Evolutionary conservation across 2,797 vertebrate species (phyloP).

Genomic region (Enteromius afrohamiltoni): DNA sequence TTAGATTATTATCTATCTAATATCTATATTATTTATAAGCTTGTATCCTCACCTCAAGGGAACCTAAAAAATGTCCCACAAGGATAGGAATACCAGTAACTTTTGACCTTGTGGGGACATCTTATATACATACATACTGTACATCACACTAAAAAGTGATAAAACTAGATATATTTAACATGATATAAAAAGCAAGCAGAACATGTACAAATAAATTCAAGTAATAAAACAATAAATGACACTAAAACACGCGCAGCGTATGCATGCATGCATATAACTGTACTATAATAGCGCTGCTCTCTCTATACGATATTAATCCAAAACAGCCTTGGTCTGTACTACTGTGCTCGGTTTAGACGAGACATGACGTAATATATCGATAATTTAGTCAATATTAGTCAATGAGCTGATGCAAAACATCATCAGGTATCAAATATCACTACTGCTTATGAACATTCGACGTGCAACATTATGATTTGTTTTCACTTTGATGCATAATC

Average conservation of each 20-base stretch:
- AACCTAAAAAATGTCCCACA: too few species aligned
- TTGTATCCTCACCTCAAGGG: too few species aligned
- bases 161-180: not conserved
- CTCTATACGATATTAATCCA: not conserved
- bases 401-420: not conserved
- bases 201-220: not conserved
- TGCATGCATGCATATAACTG: not conserved
- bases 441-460: not conserved
- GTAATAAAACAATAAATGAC: not conserved
- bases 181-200: not conserved
- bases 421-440: not conserved
- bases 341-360: not conserved
- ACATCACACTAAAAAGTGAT: too few species aligned
- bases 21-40: too few species aligned
- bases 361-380: not conserved
- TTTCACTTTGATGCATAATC: too few species aligned
- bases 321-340: not conserved
- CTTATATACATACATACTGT: too few species aligned
- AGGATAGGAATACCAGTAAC: too few species aligned
- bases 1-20: too few species aligned
- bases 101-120: too few species aligned
- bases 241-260: too few species aligned
- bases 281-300: not conserved
- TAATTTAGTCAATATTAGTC: not conserved
- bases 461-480: too few species aligned